Conservation (phyloP, 2,113 vertebrate species). For the Halcyon malimbica region DNA sequence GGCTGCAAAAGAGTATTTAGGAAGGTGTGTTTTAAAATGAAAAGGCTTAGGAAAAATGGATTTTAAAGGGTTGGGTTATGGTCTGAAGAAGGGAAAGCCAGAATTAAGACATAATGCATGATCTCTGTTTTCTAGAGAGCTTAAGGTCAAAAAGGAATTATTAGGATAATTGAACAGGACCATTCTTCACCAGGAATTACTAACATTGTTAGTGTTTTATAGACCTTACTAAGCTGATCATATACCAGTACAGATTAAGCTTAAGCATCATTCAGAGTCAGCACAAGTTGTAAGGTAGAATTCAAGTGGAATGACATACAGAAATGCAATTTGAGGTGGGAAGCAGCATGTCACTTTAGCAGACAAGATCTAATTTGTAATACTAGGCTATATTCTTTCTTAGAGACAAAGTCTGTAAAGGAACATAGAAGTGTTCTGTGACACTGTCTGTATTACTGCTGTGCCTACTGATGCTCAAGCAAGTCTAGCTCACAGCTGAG, state of each 20-base stretch:
- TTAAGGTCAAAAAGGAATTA: constrained; percentile 9
- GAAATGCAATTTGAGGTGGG: background rate
- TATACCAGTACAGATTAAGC: background rate
- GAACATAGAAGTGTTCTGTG: background rate
- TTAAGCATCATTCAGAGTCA: background rate
- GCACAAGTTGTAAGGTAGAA: background rate
- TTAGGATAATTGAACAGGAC: constrained; percentile 24
- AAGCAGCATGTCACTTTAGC: background rate
- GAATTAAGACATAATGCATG: background rate
- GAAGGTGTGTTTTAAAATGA: background rate
- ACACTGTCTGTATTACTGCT: background rate
- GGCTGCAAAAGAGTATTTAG: background rate
- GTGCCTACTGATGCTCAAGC: background rate
- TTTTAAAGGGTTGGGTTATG: background rate
- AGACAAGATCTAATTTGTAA: background rate
- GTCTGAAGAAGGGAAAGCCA: background rate
- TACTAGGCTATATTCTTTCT: background rate
- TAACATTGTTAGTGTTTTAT: background rate
- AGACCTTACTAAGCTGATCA: background rate
- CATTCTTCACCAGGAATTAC: background rate
- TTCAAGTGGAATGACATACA: background rate
- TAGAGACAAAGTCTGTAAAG: background rate
- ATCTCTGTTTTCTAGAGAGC: background rate
- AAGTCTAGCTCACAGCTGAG: background rate
- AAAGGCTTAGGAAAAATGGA: background rate